Evolutionary conservation across 2,888 invertebrate genomes (phyloP).

Genomic region (Caenorhabditis becei): DNA sequence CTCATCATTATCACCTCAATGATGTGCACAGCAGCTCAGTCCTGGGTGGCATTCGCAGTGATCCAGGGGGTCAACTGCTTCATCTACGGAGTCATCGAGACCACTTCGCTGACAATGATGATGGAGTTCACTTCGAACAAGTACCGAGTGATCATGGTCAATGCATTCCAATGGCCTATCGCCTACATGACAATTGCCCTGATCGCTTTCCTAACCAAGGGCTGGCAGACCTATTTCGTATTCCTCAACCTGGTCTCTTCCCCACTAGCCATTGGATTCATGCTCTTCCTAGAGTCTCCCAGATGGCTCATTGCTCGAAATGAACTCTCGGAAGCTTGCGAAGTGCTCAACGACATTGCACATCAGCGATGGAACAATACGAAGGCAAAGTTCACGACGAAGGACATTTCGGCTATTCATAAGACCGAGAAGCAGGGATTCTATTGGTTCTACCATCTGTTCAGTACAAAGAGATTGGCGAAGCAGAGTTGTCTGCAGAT

Average conservation of each 20-base stretch:
- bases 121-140: slow-evolving; percentile 79
- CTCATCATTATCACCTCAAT: slow-evolving; percentile 77
- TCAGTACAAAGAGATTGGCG: slow-evolving; percentile 71
- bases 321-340: slow-evolving; percentile 73
- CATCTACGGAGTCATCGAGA: slow-evolving; percentile 78
- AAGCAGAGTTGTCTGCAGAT: slow-evolving; percentile 78
- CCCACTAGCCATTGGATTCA: slow-evolving; percentile 77
- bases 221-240: slow-evolving; percentile 79
- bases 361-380: slow-evolving; percentile 79
- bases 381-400: slow-evolving; percentile 71
- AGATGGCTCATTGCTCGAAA: slow-evolving; percentile 77
- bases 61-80: slow-evolving; percentile 77
- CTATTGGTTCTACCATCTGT: slow-evolving; percentile 77
- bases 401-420: slow-evolving; percentile 70
- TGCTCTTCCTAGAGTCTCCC: slow-evolving; percentile 77
- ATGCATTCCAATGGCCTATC: slow-evolving; percentile 75
- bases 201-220: slow-evolving; percentile 75
- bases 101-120: slow-evolving; percentile 77
- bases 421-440: slow-evolving; percentile 68
- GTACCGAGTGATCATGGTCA: slow-evolving; percentile 72
- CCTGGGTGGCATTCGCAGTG: slow-evolving; percentile 74
- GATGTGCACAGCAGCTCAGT: slow-evolving; percentile 72
- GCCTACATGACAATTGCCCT: slow-evolving; percentile 78
- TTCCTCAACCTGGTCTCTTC: slow-evolving; percentile 77
- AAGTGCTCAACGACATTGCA: slow-evolving; percentile 77